Conservation (phyloP, 2,888 invertebrate genomes). For the Anodontia alba region DNA sequence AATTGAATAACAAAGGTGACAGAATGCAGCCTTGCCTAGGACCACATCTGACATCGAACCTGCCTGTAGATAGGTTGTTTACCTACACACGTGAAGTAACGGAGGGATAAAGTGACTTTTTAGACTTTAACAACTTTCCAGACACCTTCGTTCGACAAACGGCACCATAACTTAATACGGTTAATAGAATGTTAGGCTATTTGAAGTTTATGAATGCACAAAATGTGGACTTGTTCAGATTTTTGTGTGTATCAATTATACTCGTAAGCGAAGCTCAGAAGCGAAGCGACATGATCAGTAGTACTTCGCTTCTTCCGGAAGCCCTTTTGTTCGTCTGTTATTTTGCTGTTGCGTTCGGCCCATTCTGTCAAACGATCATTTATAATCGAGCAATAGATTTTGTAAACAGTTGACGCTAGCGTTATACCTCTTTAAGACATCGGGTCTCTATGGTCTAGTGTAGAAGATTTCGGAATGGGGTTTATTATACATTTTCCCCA, state of each 20-base stretch:
- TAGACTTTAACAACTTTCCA: constrained; percentile 3
- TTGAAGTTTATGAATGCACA: constrained; percentile 15
- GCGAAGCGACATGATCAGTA: background rate
- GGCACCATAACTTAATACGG: background rate
- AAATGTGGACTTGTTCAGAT: background rate
- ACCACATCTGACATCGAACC: constrained; percentile 9
- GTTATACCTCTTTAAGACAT: constrained; percentile 27
- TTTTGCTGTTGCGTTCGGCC: background rate
- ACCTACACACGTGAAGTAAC: background rate
- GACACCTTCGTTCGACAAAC: background rate
- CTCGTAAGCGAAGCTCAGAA: too few species aligned
- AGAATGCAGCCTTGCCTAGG: background rate
- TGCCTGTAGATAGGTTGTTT: background rate
- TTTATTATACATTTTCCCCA: constrained; percentile 22
- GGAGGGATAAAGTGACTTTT: background rate
- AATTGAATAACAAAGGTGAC: background rate
- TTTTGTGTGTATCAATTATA: background rate
- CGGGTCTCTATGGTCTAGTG: background rate
- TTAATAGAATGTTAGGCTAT: background rate
- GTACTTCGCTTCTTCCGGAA: constrained; percentile 4
- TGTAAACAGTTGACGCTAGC: constrained; percentile 25
- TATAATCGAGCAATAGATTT: constrained; percentile 30
- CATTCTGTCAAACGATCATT: background rate
- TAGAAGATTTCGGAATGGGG: constrained; percentile 20
- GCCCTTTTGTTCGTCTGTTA: constrained; percentile 18